Conservation (phyloP, 1,140 invertebrate genomes). For the Drosophila kurseongensis region DNA sequence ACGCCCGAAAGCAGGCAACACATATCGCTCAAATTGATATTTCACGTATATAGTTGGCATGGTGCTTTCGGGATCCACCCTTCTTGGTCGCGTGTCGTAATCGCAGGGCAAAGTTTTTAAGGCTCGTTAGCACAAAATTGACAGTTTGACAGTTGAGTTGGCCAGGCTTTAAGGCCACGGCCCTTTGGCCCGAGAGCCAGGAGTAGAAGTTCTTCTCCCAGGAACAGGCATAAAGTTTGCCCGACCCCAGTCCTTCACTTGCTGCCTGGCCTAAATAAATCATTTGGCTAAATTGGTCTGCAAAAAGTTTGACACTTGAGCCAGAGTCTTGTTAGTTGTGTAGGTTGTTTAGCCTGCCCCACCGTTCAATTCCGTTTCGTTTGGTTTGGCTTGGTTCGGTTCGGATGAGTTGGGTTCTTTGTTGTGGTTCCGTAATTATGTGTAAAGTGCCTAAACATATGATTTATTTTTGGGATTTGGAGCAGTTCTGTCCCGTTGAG, state of each 20-base stretch:
- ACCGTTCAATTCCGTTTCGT: constrained; percentile 2
- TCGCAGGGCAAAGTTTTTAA: constrained; percentile 75
- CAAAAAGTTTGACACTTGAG: constrained; percentile 82
- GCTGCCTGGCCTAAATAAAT: constrained; percentile 76
- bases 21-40: constrained; percentile 81
- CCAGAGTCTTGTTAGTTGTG: constrained; percentile 75
- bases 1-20: constrained; percentile 60
- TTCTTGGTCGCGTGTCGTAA: constrained; percentile 41
- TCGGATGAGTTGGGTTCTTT: constrained; percentile 18
- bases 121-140: constrained; percentile 83
- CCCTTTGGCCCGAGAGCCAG: constrained; percentile 36
- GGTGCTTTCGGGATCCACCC: constrained; percentile 7
- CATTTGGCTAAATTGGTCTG: constrained; percentile 82
- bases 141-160: constrained; percentile 84
- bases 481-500: constrained; percentile 18
- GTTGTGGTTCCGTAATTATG: constrained; percentile 66
- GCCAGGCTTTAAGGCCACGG: constrained; percentile 79
- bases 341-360: constrained; percentile 42
- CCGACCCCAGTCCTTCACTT: constrained; percentile 23
- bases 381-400: background rate
- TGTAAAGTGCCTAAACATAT: constrained; percentile 78
- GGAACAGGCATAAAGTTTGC: constrained; percentile 12
- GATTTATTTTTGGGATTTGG: constrained; percentile 64
- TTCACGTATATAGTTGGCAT: constrained; percentile 44
- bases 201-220: constrained; percentile 2